Evolutionary conservation across 2,113 vertebrate species (phyloP).

Genomic region (Sinocyclocheilus maitianheensis): DNA sequence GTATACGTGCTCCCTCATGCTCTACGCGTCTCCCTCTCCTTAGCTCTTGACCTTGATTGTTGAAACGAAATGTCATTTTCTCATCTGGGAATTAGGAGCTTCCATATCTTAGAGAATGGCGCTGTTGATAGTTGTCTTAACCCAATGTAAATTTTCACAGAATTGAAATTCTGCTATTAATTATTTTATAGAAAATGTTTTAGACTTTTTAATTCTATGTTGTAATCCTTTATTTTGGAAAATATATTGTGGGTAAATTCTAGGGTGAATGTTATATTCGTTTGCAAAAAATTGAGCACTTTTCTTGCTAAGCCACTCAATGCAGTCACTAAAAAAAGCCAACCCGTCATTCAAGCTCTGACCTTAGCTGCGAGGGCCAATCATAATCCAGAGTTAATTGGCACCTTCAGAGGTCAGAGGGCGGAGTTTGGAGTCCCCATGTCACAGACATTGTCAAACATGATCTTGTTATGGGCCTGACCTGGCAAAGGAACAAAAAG

Average conservation of each 20-base stretch:
- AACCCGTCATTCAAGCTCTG: conserved; percentile 64
- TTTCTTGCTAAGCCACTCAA: conserved; percentile 58
- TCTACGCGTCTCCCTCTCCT: conserved; percentile 2
- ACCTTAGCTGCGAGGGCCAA: conserved; percentile 69
- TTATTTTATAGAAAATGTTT: not conserved
- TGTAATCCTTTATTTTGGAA: not conserved
- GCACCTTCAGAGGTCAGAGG: conserved; percentile 72
- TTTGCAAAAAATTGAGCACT: conserved; percentile 24
- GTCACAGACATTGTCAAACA: conserved; percentile 76
- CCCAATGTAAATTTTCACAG: not conserved
- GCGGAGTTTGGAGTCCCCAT: conserved; percentile 61
- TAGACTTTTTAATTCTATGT: not conserved
- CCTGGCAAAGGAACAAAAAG: conserved; percentile 68
- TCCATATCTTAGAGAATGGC: not conserved
- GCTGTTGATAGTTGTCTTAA: not conserved
- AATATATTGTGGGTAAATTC: not conserved
- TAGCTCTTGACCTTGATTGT: conserved; percentile 47
- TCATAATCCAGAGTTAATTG: conserved; percentile 80
- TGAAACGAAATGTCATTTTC: conserved; percentile 39
- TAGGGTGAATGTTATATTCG: too few relatives aligned
- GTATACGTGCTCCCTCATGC: not conserved
- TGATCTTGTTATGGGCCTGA: conserved; percentile 69
- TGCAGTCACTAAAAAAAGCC: conserved; percentile 65
- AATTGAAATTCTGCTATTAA: not conserved
- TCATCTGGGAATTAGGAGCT: conserved; percentile 36